These are phyloP conservation scores for Diacarnus erythraeanus DNA, from an alignment of 37 sponge, comb jelly and placozoan genomes.

Conservation along the genomic window DNA sequence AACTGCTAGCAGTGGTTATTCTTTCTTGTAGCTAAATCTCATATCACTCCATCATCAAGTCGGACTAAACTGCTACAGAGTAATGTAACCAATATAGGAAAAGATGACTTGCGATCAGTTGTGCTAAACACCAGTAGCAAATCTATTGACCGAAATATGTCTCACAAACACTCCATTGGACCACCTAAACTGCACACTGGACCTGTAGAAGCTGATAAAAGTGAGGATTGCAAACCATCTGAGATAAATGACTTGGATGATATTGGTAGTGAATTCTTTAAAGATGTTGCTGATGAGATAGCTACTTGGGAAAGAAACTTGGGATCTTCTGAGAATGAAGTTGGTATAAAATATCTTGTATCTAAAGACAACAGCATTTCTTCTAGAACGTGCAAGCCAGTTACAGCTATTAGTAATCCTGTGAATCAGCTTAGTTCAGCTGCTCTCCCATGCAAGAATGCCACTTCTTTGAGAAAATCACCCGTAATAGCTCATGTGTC, in stretches of 20 bases:
- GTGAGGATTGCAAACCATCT: too few species aligned
- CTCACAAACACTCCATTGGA: too few species aligned
- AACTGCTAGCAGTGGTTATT: not conserved
- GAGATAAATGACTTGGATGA: not conserved
- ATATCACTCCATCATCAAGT: not conserved
- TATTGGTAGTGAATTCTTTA: not conserved
- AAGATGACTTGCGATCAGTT: too few species aligned
- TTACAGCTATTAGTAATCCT: too few species aligned
- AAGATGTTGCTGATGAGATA: slow-evolving; percentile 10
- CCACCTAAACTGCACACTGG: too few species aligned
- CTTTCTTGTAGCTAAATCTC: not conserved
- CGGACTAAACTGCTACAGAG: not conserved
- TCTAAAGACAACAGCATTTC: too few species aligned
- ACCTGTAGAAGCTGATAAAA: too few species aligned
- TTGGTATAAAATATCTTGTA: too few species aligned
- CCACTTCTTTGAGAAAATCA: slow-evolving; percentile 30
- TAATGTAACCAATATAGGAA: not conserved
- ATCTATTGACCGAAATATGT: too few species aligned
- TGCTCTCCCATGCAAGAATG: not conserved
- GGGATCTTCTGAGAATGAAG: not conserved
- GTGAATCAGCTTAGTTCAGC: not conserved
- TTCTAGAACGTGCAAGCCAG: too few species aligned
- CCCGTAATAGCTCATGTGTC: slow-evolving; percentile 6
- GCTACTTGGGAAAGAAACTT: not conserved
- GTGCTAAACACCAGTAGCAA: too few species aligned